A percentile compares a stretch with the other conserved stretches of the same genome.
phyloP scores from a whole-genome alignment of 2,888 invertebrate species.

The Pachymerium ferrugineum region DNA sequence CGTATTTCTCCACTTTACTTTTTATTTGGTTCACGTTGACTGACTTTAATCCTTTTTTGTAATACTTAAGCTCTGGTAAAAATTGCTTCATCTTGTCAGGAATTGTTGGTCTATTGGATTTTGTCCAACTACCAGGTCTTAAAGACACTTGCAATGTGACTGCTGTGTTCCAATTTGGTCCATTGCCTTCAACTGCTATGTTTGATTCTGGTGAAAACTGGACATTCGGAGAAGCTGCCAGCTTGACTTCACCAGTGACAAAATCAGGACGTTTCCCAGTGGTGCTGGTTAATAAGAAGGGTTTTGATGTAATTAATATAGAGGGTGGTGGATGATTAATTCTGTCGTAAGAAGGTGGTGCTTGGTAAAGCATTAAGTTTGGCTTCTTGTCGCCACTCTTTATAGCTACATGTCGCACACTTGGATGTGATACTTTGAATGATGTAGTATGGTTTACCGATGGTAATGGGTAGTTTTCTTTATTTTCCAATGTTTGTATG shows the following conservation, averaged over 20 bases:
- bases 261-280: not conserved
- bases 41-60: not conserved
- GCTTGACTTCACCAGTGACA: not conserved
- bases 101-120: not conserved
- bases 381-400: not conserved
- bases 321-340: not conserved
- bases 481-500: too few species aligned
- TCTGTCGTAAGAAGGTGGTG: constrained; percentile 1
- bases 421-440: not conserved
- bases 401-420: not conserved
- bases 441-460: not conserved
- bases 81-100: not conserved
- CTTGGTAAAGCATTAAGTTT: not conserved
- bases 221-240: not conserved
- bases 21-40: not conserved
- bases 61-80: constrained; percentile 18
- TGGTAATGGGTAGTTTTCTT: not conserved
- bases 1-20: not conserved
- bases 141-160: not conserved
- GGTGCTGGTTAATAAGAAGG: not conserved
- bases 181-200: not conserved
- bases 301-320: not conserved
- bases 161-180: not conserved
- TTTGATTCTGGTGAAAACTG: not conserved
- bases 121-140: not conserved